Evolutionary conservation across 2,888 invertebrate genomes (phyloP), one percentile per base, ranked within the genome.

Genomic region (Neocrepidodera transversa): DNA sequence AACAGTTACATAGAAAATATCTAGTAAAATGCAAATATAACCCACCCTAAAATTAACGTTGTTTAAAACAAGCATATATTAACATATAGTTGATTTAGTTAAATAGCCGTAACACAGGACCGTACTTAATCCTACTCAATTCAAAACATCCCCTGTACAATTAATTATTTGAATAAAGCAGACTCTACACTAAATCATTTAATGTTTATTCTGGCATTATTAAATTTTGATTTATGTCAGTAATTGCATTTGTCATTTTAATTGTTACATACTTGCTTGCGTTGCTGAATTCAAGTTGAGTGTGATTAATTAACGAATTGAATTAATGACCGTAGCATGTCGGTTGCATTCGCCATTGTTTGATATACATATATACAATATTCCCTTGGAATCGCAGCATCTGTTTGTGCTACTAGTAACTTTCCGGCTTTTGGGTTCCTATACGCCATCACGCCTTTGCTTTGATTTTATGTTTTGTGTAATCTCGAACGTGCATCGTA

Each of bases 161-260:
- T 32, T 13, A 13, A 32, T 32, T 2, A 13, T 11, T 32, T 10
- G 32, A 13, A 32, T 32, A 38, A 38, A 17, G 38, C 38, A 17
- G 38, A 53, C 23, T 26, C 53, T 53, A 13, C 35, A 66, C 66
- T 69, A 62, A 63, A 70, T 72, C 70, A 69, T 69, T 68, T 67
- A 68, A 71, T 71, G 72, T 71, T 73, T 70, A 72, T 71, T 66
- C 69, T 62, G 63, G 67, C 70, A 70, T 70, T 76, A 75, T 76
- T 76, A 75, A 75, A 74, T 74, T 70, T 68, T 69, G 71, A 76
- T 76, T 76, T 76, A 76, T 75, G 73, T 68, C 59, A 58, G 71
- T 70, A 73, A 74, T 76, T 75, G 75, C 70, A 71, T 74, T 75
- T 75, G 76, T 76, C 76, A 72, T 74, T 74, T 75, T 74, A 74